Evolutionary conservation across 2,113 vertebrate genomes (phyloP), one percentile per base, ranked within the genome.

Genomic region (Passer domesticus): DNA sequence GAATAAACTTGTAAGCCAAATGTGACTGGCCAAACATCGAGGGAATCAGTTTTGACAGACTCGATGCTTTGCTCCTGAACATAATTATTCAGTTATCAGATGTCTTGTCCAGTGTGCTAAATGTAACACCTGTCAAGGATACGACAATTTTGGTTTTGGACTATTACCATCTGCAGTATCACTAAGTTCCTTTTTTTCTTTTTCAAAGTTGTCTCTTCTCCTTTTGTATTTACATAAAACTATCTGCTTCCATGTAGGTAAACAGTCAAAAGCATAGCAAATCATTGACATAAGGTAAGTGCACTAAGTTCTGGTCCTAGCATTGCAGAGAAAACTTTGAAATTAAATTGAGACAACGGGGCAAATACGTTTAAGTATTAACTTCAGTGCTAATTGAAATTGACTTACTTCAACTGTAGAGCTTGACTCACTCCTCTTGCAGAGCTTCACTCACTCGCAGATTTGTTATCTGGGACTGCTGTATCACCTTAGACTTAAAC

Each of bases 91-190:
- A 68, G 47, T 10, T 80, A 79, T 15, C 53, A 47, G 76, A 52
- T 58, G 83, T 63, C 74, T 90, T 79, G 78, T 86, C 64, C 83
- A 53, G 35, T 18, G n/a, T 75, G 70, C 56, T 81, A 83, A 72
- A 56, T n/a, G 27, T 33, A 67, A 85, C n/a, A 78, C 87, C 92
- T 96, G 95, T 86, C 49, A 69, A 94, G 73, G 33, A 94, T 31
- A 94, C 3, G 70, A 85, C 52, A 76, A 58, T 56, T 93, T 79
- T 83, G 82, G 64, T 30, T 84, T 89, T 80, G 31, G 31, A 69
- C 43, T 53, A 35, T 11, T 62, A 41, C 43, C 8, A 70, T 9
- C 37, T 73, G 17, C 33, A 67, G 28, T 7, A 62, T 21, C 1
- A 2, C 25, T 43, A 37, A 50, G 47, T 20, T n/a, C 6, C 1